Percentiles rank a stretch among this genome's conserved stretches.
Evolutionary conservation across 92 coral and sea anemone species (phyloP).

Genomic region (Palythoa grandiflora): DNA sequence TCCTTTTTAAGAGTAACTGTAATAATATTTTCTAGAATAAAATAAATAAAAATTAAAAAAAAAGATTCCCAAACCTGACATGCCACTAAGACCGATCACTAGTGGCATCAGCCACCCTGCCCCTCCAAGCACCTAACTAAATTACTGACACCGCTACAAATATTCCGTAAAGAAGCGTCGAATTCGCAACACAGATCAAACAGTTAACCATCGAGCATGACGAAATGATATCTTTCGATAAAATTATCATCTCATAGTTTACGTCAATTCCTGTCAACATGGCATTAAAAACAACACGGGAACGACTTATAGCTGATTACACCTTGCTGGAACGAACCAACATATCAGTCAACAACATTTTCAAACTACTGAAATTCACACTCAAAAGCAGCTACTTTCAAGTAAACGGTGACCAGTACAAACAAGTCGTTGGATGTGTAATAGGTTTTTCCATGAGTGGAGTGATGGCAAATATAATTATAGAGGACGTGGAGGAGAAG

Average conservation of each 20-base stretch:
- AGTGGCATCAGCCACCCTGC: slow-evolving; percentile 9
- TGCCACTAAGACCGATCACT: slow-evolving; percentile 1
- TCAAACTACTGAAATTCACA: slow-evolving; percentile 25
- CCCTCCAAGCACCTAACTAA: slow-evolving; percentile 13
- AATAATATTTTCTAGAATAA: too few species aligned
- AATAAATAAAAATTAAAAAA: too few species aligned
- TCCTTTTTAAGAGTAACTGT: too few species aligned
- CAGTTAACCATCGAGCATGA: neutral
- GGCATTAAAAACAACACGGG: slow-evolving; percentile 1
- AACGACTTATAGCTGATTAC: slow-evolving; percentile 7
- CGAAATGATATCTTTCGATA: neutral
- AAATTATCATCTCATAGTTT: neutral
- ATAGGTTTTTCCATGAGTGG: neutral
- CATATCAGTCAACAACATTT: slow-evolving; percentile 17
- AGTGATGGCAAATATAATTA: slow-evolving; percentile 4
- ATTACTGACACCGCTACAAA: slow-evolving; percentile 25
- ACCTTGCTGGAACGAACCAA: slow-evolving; percentile 23
- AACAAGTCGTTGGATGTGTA: slow-evolving; percentile 13
- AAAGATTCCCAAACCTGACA: neutral
- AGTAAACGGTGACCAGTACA: slow-evolving; percentile 7
- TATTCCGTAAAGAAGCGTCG: slow-evolving; percentile 26
- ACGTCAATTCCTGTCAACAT: slow-evolving; percentile 1
- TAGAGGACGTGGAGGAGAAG: neutral
- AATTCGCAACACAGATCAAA: slow-evolving; percentile 28
- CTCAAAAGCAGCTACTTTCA: slow-evolving; percentile 27